Evolutionary conservation across 2,888 invertebrate species (phyloP).

Genomic region (Bimastos eiseni): DNA sequence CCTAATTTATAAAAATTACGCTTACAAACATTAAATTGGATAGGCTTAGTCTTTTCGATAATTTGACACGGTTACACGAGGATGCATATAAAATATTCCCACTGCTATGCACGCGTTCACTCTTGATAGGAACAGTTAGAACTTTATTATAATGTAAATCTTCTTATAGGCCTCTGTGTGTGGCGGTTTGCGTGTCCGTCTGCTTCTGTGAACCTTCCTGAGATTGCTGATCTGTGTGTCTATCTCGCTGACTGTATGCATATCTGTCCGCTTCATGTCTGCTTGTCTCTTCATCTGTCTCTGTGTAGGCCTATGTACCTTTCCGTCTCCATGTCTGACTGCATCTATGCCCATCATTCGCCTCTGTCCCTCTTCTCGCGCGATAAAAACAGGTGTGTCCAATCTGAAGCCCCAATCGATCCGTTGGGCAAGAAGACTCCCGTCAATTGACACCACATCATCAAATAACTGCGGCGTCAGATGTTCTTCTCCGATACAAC

Average conservation of each 20-base stretch:
- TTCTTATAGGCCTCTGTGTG: background rate
- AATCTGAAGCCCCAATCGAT: background rate
- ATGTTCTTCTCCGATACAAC: background rate
- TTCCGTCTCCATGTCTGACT: background rate
- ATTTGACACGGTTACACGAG: too few relatives aligned
- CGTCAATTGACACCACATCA: background rate
- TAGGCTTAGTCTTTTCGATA: too few relatives aligned
- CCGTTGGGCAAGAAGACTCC: background rate
- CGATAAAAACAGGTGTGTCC: background rate
- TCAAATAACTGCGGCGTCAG: background rate
- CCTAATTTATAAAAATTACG: too few relatives aligned
- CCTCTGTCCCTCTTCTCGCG: background rate
- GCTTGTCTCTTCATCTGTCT: background rate
- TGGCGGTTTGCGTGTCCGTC: background rate
- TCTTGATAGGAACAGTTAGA: too few relatives aligned
- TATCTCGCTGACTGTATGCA: background rate
- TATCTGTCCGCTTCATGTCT: background rate
- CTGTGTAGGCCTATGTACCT: too few relatives aligned
- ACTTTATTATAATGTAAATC: background rate
- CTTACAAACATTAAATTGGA: too few relatives aligned
- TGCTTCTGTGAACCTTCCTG: too few relatives aligned
- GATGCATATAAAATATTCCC: too few relatives aligned
- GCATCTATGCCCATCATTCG: background rate
- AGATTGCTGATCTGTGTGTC: background rate
- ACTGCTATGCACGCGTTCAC: too few relatives aligned